Evolutionary conservation across 2,888 invertebrate species (phyloP), one percentile per base, ranked within the genome.

Genomic region (Sepiola atlantica): DNA sequence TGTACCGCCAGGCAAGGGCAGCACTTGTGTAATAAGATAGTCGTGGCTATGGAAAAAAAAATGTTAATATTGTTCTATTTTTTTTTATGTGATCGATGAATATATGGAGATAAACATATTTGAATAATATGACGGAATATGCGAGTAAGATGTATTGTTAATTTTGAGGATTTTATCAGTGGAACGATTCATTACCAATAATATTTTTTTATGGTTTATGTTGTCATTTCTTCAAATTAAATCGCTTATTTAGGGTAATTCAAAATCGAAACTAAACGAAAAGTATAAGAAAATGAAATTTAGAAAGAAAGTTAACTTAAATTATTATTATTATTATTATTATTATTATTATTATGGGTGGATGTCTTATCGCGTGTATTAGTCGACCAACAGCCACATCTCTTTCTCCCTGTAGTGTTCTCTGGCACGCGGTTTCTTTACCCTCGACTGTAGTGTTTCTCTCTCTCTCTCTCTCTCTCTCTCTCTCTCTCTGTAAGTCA

Each of bases 21-120:
- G 77, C 77, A n/a, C 77, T 77, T 77, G 77, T 77, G 77, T n/a
- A 77, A 77, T 77, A n/a, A 77, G 77, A 77, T 77, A 77, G 77
- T 77, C 18, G 77, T 77, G 77, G 77, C n/a, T 77, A n/a, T n/a
- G n/a, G 77, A 77, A 77, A 77, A 77, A 57, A 57, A 18, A 57
- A 57, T 6, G 77, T n/a, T 32, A 77, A 28, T 77, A 77, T 28
- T n/a, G n/a, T 77, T 77, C n/a, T n/a, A n/a, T 14, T 77, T n/a
- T 77, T 77, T 61, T 32, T 77, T 77, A 77, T 32, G 77, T 77
- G 77, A 77, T 77, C 77, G n/a, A 3, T n/a, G 77, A 32, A 77
- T 77, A 77, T 77, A 77, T n/a, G n/a, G 77, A 77, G n/a, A 77
- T 77, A 77, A 20, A n/a, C 77, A 77, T 77, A 77, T 77, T 77